Evolutionary conservation across 2,797 vertebrate species (phyloP).

Genomic region (Buceros bicornis): DNA sequence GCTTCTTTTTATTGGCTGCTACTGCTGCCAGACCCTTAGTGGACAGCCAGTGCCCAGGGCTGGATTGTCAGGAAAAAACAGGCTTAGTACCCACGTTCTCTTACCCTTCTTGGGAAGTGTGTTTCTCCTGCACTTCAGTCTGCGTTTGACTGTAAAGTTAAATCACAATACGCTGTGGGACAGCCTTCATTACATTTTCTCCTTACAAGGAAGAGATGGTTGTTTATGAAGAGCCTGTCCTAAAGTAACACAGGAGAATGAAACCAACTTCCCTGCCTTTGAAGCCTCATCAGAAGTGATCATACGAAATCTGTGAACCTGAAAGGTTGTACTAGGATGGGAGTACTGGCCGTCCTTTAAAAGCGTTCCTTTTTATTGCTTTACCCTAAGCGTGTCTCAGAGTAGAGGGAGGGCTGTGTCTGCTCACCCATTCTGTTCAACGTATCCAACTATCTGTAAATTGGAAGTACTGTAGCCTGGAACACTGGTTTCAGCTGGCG

Average conservation of each 20-base stretch:
- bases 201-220: not conserved
- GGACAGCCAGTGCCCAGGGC: not conserved
- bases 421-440: not conserved
- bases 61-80: not conserved
- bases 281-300: not conserved
- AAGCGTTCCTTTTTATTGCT: not conserved
- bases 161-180: not conserved
- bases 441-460: not conserved
- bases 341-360: not conserved
- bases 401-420: not conserved
- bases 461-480: not conserved
- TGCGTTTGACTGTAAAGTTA: not conserved
- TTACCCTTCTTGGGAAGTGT: not conserved
- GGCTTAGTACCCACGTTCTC: not conserved
- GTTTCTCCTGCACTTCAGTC: not conserved
- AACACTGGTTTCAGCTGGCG: constrained; percentile 52
- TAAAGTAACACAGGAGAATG: not conserved
- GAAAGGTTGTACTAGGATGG: not conserved
- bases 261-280: not conserved
- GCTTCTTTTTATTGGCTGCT: not conserved
- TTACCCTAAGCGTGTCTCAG: not conserved
- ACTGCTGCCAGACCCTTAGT: not conserved
- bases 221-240: not conserved
- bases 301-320: not conserved
- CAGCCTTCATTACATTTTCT: not conserved